A percentile compares a stretch with the other conserved stretches of the same genome.
Evolutionary conservation across 2,797 vertebrate species (phyloP).

Genomic region (Tokudaia muenninki): DNA sequence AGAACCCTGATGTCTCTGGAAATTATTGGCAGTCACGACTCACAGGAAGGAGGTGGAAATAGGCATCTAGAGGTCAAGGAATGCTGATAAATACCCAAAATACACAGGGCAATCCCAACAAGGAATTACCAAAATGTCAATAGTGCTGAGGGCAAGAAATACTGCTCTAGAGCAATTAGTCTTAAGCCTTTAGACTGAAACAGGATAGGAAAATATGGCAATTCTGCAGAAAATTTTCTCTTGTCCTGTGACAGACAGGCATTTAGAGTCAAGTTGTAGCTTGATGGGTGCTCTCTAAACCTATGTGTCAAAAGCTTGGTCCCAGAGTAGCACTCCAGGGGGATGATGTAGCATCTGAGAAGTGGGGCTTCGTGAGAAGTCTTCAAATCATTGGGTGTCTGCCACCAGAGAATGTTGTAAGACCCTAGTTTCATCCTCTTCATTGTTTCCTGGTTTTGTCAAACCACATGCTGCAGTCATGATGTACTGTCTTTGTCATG

Average conservation of each 20-base stretch:
- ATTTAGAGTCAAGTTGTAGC: background rate
- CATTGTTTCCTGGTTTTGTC: background rate
- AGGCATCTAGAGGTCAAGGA: constrained; percentile 30
- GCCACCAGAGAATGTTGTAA: background rate
- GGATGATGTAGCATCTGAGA: background rate
- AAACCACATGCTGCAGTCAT: background rate
- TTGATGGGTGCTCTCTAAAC: background rate
- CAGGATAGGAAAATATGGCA: background rate
- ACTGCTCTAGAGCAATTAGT: background rate
- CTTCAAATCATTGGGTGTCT: background rate
- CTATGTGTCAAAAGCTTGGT: background rate
- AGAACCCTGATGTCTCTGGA: background rate
- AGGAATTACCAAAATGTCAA: constrained; percentile 48
- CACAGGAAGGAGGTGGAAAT: background rate
- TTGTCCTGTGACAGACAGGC: constrained; percentile 44
- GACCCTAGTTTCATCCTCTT: background rate
- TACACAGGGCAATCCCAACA: background rate
- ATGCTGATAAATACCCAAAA: background rate
- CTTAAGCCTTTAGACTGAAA: constrained; percentile 37
- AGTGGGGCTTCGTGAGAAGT: background rate
- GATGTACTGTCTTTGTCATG: background rate
- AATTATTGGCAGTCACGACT: constrained; percentile 37
- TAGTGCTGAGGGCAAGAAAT: background rate
- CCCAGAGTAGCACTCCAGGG: background rate
- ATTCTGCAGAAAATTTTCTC: constrained; percentile 25